Conservation (phyloP, 37 sponge, comb jelly and placozoan species). For the Chondrosia reniformis region DNA sequence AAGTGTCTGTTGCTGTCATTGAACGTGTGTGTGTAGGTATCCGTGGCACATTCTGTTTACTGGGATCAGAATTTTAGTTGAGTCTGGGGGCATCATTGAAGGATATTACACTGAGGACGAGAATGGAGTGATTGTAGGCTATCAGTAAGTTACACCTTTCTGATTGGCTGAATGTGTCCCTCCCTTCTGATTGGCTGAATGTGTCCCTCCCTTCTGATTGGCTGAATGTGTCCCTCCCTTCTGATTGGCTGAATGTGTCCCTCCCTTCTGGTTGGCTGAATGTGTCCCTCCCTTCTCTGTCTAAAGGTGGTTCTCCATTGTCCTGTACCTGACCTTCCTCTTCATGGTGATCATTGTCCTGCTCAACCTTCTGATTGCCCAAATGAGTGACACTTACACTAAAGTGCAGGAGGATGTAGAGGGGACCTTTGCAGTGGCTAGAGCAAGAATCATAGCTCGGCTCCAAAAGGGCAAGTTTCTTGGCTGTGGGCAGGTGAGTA, state of each 20-base stretch:
- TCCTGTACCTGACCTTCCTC: slow-evolving; percentile 30
- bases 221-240: not conserved
- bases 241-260: not conserved
- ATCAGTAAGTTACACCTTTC: slow-evolving; percentile 19
- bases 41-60: slow-evolving; percentile 23
- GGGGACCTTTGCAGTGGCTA: slow-evolving; percentile 24
- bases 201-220: not conserved
- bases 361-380: slow-evolving; percentile 42
- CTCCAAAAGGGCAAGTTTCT: slow-evolving; percentile 5
- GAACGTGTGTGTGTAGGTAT: not conserved
- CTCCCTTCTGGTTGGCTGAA: not conserved
- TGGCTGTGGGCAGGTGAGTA: not conserved
- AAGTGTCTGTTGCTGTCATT: no score
- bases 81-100: slow-evolving; percentile 14
- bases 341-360: slow-evolving; percentile 30
- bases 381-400: slow-evolving; percentile 40
- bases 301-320: slow-evolving; percentile 24
- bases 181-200: not conserved
- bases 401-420: slow-evolving; percentile 41
- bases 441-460: slow-evolving; percentile 27
- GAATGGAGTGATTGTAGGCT: not conserved
- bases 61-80: slow-evolving; percentile 4
- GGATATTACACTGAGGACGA: slow-evolving; percentile 6
- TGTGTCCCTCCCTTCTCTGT: not conserved
- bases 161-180: not conserved